Evolutionary conservation across 2,113 vertebrate genomes (phyloP).

Genomic region (Rhineura floridana): DNA sequence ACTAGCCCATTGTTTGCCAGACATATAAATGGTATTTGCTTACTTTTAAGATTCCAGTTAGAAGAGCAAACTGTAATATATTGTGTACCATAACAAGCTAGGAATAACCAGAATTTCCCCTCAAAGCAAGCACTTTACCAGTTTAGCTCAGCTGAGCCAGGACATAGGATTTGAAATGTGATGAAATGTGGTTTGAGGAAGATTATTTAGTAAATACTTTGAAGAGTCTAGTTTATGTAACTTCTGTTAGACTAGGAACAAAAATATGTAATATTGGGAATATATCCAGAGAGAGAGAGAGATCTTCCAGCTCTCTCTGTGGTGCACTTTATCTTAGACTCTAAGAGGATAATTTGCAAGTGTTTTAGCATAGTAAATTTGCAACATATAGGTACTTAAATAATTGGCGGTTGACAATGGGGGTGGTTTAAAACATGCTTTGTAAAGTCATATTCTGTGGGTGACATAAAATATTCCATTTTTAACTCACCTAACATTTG

Average conservation of each 20-base stretch:
- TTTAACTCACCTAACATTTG: not conserved
- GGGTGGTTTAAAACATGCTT: not conserved
- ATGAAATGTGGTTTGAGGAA: not conserved
- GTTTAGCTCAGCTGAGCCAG: not conserved
- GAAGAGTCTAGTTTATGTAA: not conserved
- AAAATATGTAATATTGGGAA: conserved; percentile 24
- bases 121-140: not conserved
- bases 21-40: not conserved
- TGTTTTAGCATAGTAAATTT: not conserved
- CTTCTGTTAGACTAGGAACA: not conserved
- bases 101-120: not conserved
- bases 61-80: not conserved
- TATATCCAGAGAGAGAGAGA: not conserved
- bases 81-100: not conserved
- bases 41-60: not conserved
- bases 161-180: not conserved
- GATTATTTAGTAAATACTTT: not conserved
- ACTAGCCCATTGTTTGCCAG: not conserved
- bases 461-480: not conserved
- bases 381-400: not conserved
- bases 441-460: conserved; percentile 4
- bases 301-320: conserved; percentile 33
- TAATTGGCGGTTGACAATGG: not conserved
- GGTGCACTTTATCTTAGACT: rapidly evolving
- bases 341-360: not conserved